A percentile compares a stretch with the other conserved stretches of the same genome.
These are phyloP conservation scores for Condylura cristata DNA, from an alignment of 2,113 vertebrate genomes.

Conservation along the genomic window DNA sequence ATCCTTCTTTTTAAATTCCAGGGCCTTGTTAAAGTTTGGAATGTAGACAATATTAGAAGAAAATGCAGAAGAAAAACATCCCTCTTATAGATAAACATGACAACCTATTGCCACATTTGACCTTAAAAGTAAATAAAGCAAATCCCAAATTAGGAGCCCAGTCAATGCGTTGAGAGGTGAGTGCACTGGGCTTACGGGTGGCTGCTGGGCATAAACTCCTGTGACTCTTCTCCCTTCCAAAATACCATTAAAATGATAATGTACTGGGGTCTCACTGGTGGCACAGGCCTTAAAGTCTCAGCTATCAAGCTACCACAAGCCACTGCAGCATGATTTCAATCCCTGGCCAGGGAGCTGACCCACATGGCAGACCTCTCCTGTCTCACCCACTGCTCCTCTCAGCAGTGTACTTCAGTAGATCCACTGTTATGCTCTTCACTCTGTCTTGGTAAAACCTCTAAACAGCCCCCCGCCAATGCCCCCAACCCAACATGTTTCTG, in stretches of 20 bases:
- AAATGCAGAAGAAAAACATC: conserved; percentile 21
- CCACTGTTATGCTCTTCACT: too few species aligned
- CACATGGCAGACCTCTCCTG: too few species aligned
- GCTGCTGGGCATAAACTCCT: background rate
- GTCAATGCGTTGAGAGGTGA: background rate
- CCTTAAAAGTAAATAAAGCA: background rate
- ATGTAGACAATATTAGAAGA: background rate
- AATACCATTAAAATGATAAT: background rate
- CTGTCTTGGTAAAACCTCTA: too few species aligned
- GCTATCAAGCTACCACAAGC: too few species aligned
- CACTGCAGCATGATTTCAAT: too few species aligned
- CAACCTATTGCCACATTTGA: background rate
- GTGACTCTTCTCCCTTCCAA: background rate
- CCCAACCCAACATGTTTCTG: too few species aligned
- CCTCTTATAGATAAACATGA: background rate
- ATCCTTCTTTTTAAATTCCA: background rate
- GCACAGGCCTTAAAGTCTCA: too few species aligned
- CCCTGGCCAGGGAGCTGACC: too few species aligned
- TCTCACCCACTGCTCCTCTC: too few species aligned
- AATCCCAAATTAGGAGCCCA: background rate
- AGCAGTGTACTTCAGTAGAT: too few species aligned
- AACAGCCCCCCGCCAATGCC: too few species aligned
- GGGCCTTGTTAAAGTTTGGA: background rate
- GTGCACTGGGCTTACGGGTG: background rate
- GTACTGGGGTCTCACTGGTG: too few species aligned